phyloP scores from a whole-genome alignment of 1,140 invertebrate species.

The Tetragonula clypearis region DNA sequence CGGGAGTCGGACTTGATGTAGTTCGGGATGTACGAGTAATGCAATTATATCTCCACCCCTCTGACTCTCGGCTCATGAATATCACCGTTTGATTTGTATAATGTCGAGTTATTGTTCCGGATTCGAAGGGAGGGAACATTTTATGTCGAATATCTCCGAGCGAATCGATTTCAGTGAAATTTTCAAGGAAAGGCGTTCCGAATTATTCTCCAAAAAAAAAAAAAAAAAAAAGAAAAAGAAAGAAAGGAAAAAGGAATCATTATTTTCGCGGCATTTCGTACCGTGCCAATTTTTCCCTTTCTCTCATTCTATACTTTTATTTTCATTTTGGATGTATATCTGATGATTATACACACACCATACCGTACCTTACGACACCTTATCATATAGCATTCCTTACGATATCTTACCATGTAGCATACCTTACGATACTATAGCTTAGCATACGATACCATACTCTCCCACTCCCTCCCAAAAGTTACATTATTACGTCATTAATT shows the following conservation, averaged over 20 bases:
- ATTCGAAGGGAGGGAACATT: conserved; percentile 49
- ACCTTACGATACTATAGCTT: too few relatives aligned
- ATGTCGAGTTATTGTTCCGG: conserved; percentile 66
- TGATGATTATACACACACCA: too few relatives aligned
- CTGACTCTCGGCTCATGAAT: conserved; percentile 62
- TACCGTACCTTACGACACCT: too few relatives aligned
- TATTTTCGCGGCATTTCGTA: neutral
- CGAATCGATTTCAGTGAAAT: neutral
- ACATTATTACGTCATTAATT: conserved; percentile 42
- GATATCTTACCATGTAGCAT: too few relatives aligned
- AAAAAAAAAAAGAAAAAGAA: neutral
- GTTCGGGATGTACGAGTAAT: conserved; percentile 60
- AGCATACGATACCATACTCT: too few relatives aligned
- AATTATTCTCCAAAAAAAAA: neutral
- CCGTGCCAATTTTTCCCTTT: neutral
- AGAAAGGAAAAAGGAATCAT: neutral
- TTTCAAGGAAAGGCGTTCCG: neutral
- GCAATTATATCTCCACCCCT: conserved; percentile 63
- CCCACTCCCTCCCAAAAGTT: neutral
- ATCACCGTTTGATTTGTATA: conserved; percentile 69
- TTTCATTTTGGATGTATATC: neutral
- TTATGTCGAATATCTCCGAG: conserved; percentile 47
- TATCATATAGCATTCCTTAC: too few relatives aligned
- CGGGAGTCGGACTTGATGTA: conserved; percentile 36
- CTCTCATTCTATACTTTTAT: neutral